Base-by-base conservation (phyloP, 2,797 vertebrate genomes). In the Merluccius polli region DNA sequence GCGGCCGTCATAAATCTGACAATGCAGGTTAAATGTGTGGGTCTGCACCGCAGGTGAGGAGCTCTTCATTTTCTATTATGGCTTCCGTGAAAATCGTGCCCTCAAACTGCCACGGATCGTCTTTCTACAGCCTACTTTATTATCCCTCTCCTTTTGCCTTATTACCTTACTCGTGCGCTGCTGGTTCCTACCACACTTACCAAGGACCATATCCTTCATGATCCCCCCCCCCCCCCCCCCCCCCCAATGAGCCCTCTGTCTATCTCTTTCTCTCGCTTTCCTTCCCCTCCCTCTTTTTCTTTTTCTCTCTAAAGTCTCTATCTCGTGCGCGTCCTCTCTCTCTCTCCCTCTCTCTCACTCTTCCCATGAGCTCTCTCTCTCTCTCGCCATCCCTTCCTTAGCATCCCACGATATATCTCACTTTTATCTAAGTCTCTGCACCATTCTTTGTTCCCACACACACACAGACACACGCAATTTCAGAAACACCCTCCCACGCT, bases 371-470 rank as follows among this genome's bases (percentile, higher is more conserved):
- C n/a, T 59, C 52, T 65, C 27, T 65, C 11, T 27, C 11, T 65
- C 59, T 65, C 59, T 1, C 59, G 27, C 24, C 10, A 27, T 65
- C 59, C 24, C 59, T 65, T 24, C n/a, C 59, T 65, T 27, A 11
- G 59, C 59, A 65, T 24, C 59, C 9, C 59, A 13, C 24, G 24
- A 27, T 65, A 24, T 27, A 65, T 65, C 48, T 70, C 79, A 76
- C 73, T 81, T 72, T 75, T 15, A 2, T 59, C 79, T 69, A 73
- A n/a, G 27, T 31, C 27, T 76, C 80, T 70, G 70, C 63, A 65
- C 70, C 73, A 72, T 38, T 32, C 6, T 75, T 74, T 76, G 59
- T 65, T 65, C 59, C 59, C 59, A 24, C 67, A 68, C 65, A 67
- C 59, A 63, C 63, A 68, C 65, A 68, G 27, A 68, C 65, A 63